A percentile compares a stretch with the other conserved stretches of the same genome.
phyloP scores from a whole-genome alignment of 2,113 vertebrate species.

The Chelonoidis abingdonii region DNA sequence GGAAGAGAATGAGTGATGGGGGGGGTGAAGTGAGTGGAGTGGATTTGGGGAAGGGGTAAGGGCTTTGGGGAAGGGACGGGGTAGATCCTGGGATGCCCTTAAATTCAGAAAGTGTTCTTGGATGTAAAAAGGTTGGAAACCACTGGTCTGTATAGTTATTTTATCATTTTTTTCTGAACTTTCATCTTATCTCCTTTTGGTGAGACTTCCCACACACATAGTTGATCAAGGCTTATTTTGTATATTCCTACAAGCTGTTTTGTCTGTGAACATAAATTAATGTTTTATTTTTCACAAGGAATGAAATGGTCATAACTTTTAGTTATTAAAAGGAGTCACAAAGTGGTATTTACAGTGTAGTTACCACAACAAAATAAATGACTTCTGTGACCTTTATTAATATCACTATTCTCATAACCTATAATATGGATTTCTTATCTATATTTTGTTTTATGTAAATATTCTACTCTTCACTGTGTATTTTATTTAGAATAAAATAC shows the following conservation, averaged over 20 bases:
- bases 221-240: neutral
- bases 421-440: neutral
- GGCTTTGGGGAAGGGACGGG: too few relatives aligned
- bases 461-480: neutral
- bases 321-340: neutral
- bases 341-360: neutral
- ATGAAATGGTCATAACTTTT: neutral
- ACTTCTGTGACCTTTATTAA: neutral
- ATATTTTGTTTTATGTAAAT: neutral
- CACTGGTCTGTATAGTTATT: neutral
- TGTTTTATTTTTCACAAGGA: neutral
- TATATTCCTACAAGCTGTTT: neutral
- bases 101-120: too few relatives aligned
- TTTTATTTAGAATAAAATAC: slow-evolving; percentile 3
- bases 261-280: neutral
- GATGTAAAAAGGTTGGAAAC: too few relatives aligned
- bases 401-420: neutral
- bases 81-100: too few relatives aligned
- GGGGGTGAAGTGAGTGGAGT: too few relatives aligned
- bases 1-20: too few relatives aligned
- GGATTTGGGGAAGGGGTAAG: too few relatives aligned
- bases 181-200: neutral
- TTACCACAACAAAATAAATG: neutral
- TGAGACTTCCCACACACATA: neutral
- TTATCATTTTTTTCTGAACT: neutral